These are phyloP conservation scores for Drosophila neocordata DNA, from an alignment of 1,140 invertebrate genomes.

Conservation along the genomic window DNA sequence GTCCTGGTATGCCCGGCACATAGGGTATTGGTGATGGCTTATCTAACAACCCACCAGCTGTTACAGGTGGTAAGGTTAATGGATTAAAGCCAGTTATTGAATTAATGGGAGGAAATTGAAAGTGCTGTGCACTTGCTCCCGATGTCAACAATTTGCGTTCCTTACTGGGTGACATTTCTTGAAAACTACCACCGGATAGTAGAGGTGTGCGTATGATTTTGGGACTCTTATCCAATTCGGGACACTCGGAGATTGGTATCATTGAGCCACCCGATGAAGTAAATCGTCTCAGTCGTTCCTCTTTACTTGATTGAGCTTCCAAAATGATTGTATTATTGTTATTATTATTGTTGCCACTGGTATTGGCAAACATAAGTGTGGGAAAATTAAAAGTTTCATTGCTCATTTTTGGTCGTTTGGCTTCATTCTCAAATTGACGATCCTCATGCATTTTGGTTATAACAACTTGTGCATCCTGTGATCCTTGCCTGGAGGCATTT, in stretches of 20 bases:
- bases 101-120: slow-evolving; percentile 86
- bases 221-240: slow-evolving; percentile 73
- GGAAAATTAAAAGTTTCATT: slow-evolving; percentile 27
- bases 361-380: slow-evolving; percentile 9
- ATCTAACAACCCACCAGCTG: slow-evolving; percentile 72
- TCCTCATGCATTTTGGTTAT: slow-evolving; percentile 82
- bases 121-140: slow-evolving; percentile 82
- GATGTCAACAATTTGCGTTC: slow-evolving; percentile 50
- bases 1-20: slow-evolving; percentile 93
- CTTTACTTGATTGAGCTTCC: slow-evolving; percentile 48
- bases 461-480: slow-evolving; percentile 67
- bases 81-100: slow-evolving; percentile 89
- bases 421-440: slow-evolving; percentile 47
- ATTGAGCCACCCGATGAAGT: slow-evolving; percentile 78
- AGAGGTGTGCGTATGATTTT: slow-evolving; percentile 77
- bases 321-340: slow-evolving; percentile 14
- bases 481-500: slow-evolving; percentile 48
- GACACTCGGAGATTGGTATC: slow-evolving; percentile 77
- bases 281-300: slow-evolving; percentile 69
- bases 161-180: slow-evolving; percentile 72
- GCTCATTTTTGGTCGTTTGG: slow-evolving; percentile 39
- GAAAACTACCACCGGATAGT: slow-evolving; percentile 77
- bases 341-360: slow-evolving; percentile 19
- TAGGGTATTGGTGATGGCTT: slow-evolving; percentile 88
- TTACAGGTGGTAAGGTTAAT: slow-evolving; percentile 84